Evolutionary conservation across 2,888 invertebrate species (phyloP).

Genomic region (Melinopterus prodromus): DNA sequence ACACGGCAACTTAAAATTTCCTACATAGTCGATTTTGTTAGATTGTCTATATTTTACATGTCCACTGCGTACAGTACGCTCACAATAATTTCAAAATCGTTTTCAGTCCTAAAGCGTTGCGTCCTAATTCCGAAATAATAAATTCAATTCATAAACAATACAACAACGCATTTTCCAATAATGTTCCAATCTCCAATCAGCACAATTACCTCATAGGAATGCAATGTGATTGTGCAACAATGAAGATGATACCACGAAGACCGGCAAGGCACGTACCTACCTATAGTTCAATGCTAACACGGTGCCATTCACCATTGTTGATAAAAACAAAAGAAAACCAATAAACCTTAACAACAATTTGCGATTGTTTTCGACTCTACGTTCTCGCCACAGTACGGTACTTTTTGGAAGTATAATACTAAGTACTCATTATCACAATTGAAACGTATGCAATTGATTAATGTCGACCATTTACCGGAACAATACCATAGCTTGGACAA

Average conservation of each 20-base stretch:
- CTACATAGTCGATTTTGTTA: too few relatives aligned
- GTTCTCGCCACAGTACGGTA: neutral
- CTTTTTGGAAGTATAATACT: constrained; percentile 4
- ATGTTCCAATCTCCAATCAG: neutral
- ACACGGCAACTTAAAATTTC: too few relatives aligned
- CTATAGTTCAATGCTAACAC: neutral
- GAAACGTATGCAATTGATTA: neutral
- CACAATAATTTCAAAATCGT: too few relatives aligned
- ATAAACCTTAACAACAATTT: neutral
- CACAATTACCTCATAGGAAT: neutral
- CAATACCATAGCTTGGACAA: neutral
- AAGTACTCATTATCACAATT: neutral
- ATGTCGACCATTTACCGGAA: neutral
- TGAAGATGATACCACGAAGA: constrained; percentile 4
- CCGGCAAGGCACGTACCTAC: neutral
- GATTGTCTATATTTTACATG: too few relatives aligned
- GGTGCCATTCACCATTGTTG: neutral
- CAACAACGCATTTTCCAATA: neutral
- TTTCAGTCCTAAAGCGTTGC: too few relatives aligned
- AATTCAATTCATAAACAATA: neutral
- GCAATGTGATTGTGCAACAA: neutral
- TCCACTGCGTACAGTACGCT: too few relatives aligned
- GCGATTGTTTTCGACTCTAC: neutral
- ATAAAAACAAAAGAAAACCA: neutral
- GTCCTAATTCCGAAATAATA: neutral